Base-by-base conservation (phyloP, 2,888 invertebrate genomes). In the Galerucella nymphaeae region DNA sequence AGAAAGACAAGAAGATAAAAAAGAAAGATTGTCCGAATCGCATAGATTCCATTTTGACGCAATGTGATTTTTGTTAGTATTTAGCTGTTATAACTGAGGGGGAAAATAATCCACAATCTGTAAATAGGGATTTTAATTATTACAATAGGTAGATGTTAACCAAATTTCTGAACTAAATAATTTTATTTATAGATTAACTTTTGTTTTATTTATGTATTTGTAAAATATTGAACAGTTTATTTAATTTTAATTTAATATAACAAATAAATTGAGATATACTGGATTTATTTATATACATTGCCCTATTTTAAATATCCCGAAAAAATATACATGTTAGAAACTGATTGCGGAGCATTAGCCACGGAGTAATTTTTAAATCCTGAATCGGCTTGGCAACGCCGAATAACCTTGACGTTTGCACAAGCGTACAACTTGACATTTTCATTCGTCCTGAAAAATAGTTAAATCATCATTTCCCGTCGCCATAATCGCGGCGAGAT, bases 31-130 rank as follows among this genome's bases (percentile, higher is more conserved):
- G 66, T 93, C 94, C 80, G 94, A 95, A 85, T 92, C 94, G 14
- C 93, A 95, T 84, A 89, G 93, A 84, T 95, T 95, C 84, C 94
- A 94, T 86, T 95, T 95, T 85, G 94, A 95, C 88, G 95, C 94
- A 78, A 94, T 95, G 94, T 95, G 89, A 86, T 72, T 65, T 66
- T 70, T 57, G 3, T 16, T 70, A 61, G 59, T 63, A 64, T 45
- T 48, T 58, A 18, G 38, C 9, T 63, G 16, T 53, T 18, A n/a
- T n/a, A 18, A 53, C 53, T 53, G 18, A 53, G 10, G 16, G 18
- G 16, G 18, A 53, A 53, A 53, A 23, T 14, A 16, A 45, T 18
- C 14, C 5, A n/a, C 6, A 14, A 48, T 48, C 8, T 48, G n/a
- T 48, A 48, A 48, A 48, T 48, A 48, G n/a, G 13, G n/a, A 48